phyloP scores from a whole-genome alignment of 2,888 invertebrate species.

The Cheilosia impressa region DNA sequence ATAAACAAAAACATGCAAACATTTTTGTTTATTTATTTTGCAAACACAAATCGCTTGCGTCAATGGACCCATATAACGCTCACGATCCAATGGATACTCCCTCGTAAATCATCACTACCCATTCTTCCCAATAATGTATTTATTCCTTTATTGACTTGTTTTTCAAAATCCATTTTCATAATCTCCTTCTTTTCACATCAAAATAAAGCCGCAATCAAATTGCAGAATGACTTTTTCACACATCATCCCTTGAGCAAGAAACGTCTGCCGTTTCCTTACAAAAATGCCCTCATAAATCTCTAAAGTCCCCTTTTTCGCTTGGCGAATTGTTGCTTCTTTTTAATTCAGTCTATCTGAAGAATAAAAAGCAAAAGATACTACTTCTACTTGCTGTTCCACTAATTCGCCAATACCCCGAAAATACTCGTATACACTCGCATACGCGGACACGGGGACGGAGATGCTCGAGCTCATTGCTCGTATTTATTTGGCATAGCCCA shows the following conservation, averaged over 20 bases:
- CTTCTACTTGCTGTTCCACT: constrained; percentile 31
- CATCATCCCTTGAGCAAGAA: constrained; percentile 20
- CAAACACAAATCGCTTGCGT: constrained; percentile 9
- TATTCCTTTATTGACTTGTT: neutral
- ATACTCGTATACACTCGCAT: constrained; percentile 27
- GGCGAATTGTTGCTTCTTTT: constrained; percentile 17
- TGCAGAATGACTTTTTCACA: neutral
- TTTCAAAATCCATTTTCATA: neutral
- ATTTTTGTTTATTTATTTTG: neutral
- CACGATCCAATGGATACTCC: neutral
- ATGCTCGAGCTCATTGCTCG: neutral
- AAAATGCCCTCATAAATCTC: constrained; percentile 48
- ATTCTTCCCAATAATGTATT: neutral
- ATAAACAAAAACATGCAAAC: neutral
- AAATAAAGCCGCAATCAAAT: neutral
- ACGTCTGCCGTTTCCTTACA: constrained; percentile 31
- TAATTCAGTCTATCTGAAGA: constrained; percentile 33
- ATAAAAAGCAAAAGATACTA: constrained; percentile 37
- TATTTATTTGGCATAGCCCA: constrained; percentile 62
- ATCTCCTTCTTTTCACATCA: neutral
- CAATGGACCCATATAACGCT: neutral
- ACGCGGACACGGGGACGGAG: neutral
- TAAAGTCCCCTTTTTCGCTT: constrained; percentile 5
- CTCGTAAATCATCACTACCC: neutral
- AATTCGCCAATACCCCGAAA: constrained; percentile 65